Conservation (phyloP, 2,888 invertebrate species). For the Thecophora atra region DNA sequence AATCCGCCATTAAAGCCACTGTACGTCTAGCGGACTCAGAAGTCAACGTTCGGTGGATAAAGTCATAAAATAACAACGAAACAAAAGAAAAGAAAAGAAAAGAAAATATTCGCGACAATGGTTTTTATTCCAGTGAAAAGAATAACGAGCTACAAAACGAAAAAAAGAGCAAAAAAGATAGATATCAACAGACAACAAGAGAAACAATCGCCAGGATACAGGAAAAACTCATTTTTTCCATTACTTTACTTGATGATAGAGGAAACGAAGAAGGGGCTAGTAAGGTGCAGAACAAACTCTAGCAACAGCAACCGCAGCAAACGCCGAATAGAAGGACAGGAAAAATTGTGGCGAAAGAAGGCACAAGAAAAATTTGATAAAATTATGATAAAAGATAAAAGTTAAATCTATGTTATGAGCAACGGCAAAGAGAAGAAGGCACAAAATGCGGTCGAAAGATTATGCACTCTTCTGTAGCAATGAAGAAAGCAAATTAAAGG, state of each 20-base stretch:
- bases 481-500: neutral
- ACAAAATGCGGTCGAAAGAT: neutral
- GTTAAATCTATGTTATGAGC: constrained; percentile 9
- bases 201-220: constrained; percentile 24
- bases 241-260: too few species aligned
- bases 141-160: constrained; percentile 34
- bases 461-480: neutral
- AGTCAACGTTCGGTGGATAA: constrained; percentile 20
- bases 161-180: constrained; percentile 26
- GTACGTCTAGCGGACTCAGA: constrained; percentile 8
- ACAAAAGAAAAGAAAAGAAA: neutral
- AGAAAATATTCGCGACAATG: constrained; percentile 10
- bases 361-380: constrained; percentile 1
- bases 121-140: constrained; percentile 1
- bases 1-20: constrained; percentile 48
- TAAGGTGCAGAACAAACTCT: constrained; percentile 1
- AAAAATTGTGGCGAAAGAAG: neutral
- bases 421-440: neutral
- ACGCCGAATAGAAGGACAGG: constrained; percentile 22
- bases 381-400: constrained; percentile 20
- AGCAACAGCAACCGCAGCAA: constrained; percentile 24
- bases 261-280: constrained; percentile 14
- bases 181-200: constrained; percentile 16
- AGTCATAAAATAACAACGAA: neutral
- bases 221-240: constrained; percentile 29